A percentile compares a stretch with the other conserved stretches of the same genome.
phyloP scores from a whole-genome alignment of 2,797 vertebrate genomes.

The Lithobates pipiens region DNA sequence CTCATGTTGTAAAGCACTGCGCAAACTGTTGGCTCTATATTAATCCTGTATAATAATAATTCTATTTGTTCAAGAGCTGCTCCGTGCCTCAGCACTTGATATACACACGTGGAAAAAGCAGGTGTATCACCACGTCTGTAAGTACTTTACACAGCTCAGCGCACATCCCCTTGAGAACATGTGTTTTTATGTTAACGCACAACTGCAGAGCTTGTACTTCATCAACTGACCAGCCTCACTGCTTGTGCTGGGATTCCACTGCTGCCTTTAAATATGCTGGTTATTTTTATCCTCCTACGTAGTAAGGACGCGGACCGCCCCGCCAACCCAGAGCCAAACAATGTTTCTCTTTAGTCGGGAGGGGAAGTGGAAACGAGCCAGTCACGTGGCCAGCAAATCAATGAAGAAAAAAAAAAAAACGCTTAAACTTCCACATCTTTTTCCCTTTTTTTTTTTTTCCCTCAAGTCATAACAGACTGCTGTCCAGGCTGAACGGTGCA shows the following conservation, averaged over 20 bases:
- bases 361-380: conserved; percentile 94
- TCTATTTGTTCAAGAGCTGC: not conserved
- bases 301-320: conserved; percentile 83
- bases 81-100: conserved; percentile 10
- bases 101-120: conserved; percentile 54
- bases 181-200: conserved; percentile 29
- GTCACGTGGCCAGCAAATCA: conserved; percentile 90
- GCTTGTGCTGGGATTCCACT: conserved; percentile 93
- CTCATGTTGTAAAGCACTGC: too few species aligned
- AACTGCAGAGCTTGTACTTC: conserved; percentile 72
- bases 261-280: conserved; percentile 95
- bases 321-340: conserved; percentile 80
- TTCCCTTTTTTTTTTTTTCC: conserved; percentile 30
- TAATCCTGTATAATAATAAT: too few species aligned
- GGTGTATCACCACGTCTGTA: conserved; percentile 64
- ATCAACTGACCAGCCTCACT: conserved; percentile 85
- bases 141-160: conserved; percentile 59
- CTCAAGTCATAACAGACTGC: conserved; percentile 63
- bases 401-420: conserved; percentile 77
- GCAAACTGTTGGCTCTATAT: too few species aligned
- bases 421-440: conserved; percentile 52
- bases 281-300: conserved; percentile 99
- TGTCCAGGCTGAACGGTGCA: conserved; percentile 78
- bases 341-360: conserved; percentile 94
- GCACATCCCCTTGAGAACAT: conserved; percentile 5